Evolutionary conservation across 1,140 invertebrate genomes (phyloP).

Genomic region (Danaus melanippus): DNA sequence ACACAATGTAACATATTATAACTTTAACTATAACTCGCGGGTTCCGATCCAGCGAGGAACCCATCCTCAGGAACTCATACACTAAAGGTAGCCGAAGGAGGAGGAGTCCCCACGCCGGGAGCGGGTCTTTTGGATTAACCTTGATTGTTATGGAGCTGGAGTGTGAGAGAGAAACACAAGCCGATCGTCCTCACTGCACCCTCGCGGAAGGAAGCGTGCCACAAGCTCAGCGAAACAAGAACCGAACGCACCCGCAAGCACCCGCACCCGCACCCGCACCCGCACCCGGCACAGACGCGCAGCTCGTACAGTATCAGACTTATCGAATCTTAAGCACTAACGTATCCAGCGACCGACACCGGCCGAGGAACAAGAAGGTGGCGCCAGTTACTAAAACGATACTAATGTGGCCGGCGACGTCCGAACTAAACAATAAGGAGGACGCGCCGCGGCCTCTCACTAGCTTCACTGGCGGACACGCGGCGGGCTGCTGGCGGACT

Average conservation of each 20-base stretch:
- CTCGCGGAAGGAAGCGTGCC: constrained; percentile 38
- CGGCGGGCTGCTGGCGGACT: constrained; percentile 10
- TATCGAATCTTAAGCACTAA: constrained; percentile 3
- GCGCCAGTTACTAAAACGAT: constrained; percentile 23
- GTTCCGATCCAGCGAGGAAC: too few species aligned
- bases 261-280: constrained; percentile 25
- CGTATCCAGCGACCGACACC: not conserved
- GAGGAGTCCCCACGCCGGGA: too few species aligned
- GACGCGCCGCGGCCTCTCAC: constrained; percentile 21
- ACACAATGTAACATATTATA: too few species aligned
- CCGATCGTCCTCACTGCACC: constrained; percentile 18
- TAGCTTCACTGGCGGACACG: constrained; percentile 23
- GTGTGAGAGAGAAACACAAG: constrained; percentile 15
- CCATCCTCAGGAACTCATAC: too few species aligned
- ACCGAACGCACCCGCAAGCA: constrained; percentile 28
- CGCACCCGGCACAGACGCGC: constrained; percentile 17
- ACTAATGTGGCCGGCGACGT: constrained; percentile 20
- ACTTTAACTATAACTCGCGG: too few species aligned
- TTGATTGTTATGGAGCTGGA: not conserved
- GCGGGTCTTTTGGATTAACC: too few species aligned
- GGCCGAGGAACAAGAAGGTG: not conserved
- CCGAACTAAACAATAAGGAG: constrained; percentile 6
- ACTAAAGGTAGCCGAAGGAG: too few species aligned
- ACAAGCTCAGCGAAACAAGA: constrained; percentile 52
- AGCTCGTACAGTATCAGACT: constrained; percentile 17